Percentiles rank a stretch among this genome's conserved stretches.
These are phyloP conservation scores for Drosophila nebulosa DNA, from an alignment of 1,140 invertebrate species.

Conservation along the genomic window DNA sequence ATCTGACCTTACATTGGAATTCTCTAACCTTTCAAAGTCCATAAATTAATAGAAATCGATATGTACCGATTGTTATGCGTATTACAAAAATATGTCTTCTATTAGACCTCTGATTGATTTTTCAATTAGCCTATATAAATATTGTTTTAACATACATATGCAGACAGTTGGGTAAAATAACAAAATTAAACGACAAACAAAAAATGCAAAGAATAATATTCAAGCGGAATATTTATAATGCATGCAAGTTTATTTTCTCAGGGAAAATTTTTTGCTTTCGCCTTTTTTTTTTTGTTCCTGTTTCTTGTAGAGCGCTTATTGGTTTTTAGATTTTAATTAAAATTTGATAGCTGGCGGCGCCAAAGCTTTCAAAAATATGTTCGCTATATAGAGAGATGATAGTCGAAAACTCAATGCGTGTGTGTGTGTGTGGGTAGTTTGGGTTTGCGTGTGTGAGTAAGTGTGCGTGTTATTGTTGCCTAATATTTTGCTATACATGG, in stretches of 20 bases:
- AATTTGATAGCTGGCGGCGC: constrained; percentile 50
- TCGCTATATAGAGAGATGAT: neutral
- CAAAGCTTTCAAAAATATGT: constrained; percentile 18
- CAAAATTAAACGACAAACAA: constrained; percentile 37
- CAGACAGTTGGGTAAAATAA: constrained; percentile 26
- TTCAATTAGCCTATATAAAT: constrained; percentile 39
- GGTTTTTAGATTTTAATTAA: constrained; percentile 71
- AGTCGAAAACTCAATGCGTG: neutral
- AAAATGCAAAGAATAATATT: constrained; percentile 48
- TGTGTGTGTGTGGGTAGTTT: neutral
- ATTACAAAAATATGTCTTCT: neutral
- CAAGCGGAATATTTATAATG: constrained; percentile 43
- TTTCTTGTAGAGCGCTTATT: constrained; percentile 36
- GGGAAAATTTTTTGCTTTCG: constrained; percentile 3
- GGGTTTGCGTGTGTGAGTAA: neutral
- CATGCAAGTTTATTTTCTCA: constrained; percentile 58
- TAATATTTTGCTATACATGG: constrained; percentile 24
- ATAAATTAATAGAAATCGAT: neutral
- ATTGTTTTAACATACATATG: constrained; percentile 16
- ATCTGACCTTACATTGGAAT: too few relatives aligned
- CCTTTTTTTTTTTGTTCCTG: constrained; percentile 13
- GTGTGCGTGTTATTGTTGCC: constrained; percentile 20
- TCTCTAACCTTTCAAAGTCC: too few relatives aligned
- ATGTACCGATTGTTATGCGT: neutral
- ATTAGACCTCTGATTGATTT: constrained; percentile 18